A percentile compares a stretch with the other conserved stretches of the same genome.
phyloP scores from a whole-genome alignment of 1,140 invertebrate genomes.

The Drosophila bifasciata region DNA sequence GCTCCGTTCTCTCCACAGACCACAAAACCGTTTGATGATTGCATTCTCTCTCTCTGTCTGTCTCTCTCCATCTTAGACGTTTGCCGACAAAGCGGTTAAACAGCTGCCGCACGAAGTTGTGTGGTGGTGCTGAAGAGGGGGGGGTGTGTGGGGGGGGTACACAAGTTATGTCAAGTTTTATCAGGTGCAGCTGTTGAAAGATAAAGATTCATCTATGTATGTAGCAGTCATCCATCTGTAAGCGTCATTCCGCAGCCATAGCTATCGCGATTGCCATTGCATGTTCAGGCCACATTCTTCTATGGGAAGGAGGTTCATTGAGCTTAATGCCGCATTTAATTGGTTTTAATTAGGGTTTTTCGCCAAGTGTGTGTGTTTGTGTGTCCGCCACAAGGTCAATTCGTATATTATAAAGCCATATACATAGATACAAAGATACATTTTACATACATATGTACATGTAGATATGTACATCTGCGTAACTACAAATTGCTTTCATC shows the following conservation, averaged over 20 bases:
- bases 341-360: slow-evolving; percentile 48
- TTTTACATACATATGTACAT: not conserved
- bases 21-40: slow-evolving; percentile 45
- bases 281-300: slow-evolving; percentile 42
- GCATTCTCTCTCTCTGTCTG: slow-evolving; percentile 17
- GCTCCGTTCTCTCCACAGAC: slow-evolving; percentile 4
- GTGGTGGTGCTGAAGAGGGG: not conserved
- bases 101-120: slow-evolving; percentile 26
- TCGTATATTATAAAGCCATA: slow-evolving; percentile 9
- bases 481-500: slow-evolving; percentile 10
- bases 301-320: slow-evolving; percentile 29
- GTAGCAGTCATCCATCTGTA: slow-evolving; percentile 30
- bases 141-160: not conserved
- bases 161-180: slow-evolving; percentile 33
- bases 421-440: not conserved
- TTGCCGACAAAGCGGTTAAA: slow-evolving; percentile 32
- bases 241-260: slow-evolving; percentile 1
- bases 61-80: not conserved
- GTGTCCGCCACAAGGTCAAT: slow-evolving; percentile 30
- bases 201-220: not conserved
- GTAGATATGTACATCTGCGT: slow-evolving; percentile 16
- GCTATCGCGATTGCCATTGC: slow-evolving; percentile 11
- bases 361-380: slow-evolving; percentile 6
- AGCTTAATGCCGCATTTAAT: slow-evolving; percentile 50
- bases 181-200: slow-evolving; percentile 45